Evolutionary conservation across 2,888 invertebrate genomes (phyloP), one percentile per base, ranked within the genome.

Genomic region (Trachelus stipa): DNA sequence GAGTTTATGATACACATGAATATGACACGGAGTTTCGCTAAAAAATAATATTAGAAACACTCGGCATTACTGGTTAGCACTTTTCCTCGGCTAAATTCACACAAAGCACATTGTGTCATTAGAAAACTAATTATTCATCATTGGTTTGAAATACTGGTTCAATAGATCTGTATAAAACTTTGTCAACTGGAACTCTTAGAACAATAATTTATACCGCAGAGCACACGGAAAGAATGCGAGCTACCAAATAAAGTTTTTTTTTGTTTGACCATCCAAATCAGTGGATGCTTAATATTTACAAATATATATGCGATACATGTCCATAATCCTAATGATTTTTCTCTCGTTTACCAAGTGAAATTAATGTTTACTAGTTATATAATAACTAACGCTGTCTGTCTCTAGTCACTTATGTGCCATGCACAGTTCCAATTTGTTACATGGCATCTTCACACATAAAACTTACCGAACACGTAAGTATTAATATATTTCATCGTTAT

Each of bases 141-240:
- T 91, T 90, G 90, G 90, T 91, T 90, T 89, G 89, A 88, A 91
- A 91, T 91, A 91, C 91, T 91, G 90, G 90, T 90, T 89, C 86
- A 88, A 89, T 89, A 90, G 87, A 90, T 90, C 88, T 89, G 89
- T 88, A 90, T 90, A 90, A 89, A 91, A 91, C 87, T 88, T 88
- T 89, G 87, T 90, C 87, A 88, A 88, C 87, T 88, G 89, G 89
- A 90, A 90, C 89, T 88, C 87, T 88, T 87, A 86, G 88, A 89
- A 88, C 88, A 88, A 89, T 88, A 86, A 87, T 89, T 87, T 87
- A 84, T 85, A 87, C 83, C 84, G 84, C 86, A 86, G 83, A 81
- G 83, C 82, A 82, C 82, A 78, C 78, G 81, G 84, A 87, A 87
- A 85, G 86, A 87, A 85, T 84, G 85, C 84, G 84, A 81, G 82